These are phyloP conservation scores for Solenopsis invicta DNA, from an alignment of 1,140 invertebrate genomes.

Conservation along the genomic window DNA sequence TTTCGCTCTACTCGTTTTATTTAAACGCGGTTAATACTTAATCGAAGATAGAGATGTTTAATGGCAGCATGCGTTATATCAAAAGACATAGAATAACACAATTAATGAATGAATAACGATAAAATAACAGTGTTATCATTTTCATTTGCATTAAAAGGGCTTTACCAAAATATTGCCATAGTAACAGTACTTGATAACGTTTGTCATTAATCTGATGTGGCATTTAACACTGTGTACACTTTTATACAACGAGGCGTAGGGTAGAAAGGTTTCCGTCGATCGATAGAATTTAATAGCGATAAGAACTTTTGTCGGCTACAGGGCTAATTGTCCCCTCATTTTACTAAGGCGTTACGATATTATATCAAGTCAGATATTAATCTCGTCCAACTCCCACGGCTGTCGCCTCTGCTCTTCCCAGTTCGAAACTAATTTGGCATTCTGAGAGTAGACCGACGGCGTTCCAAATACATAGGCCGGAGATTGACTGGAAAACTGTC, in stretches of 20 bases:
- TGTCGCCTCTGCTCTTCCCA: slow-evolving; percentile 31
- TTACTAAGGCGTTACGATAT: slow-evolving; percentile 27
- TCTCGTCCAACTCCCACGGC: slow-evolving; percentile 4
- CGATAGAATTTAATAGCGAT: slow-evolving; percentile 30
- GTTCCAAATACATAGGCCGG: slow-evolving; percentile 37
- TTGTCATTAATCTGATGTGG: background rate
- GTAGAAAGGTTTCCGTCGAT: slow-evolving; percentile 1
- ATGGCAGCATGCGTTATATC: background rate
- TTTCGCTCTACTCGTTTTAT: background rate
- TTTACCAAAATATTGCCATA: background rate
- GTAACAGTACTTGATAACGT: slow-evolving; percentile 6
- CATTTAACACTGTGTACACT: slow-evolving; percentile 11
- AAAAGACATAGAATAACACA: background rate
- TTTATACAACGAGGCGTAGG: background rate
- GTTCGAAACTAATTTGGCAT: slow-evolving; percentile 69
- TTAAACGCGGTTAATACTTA: slow-evolving; percentile 1
- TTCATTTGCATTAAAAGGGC: background rate
- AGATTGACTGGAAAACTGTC: slow-evolving; percentile 47
- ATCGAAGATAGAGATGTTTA: background rate
- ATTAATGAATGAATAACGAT: slow-evolving; percentile 20
- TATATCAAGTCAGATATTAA: slow-evolving; percentile 55
- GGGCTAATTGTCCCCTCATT: slow-evolving; percentile 22
- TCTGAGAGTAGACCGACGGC: slow-evolving; percentile 35
- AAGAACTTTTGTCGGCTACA: slow-evolving; percentile 31
- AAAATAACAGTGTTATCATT: background rate